Conservation (phyloP, 1,140 invertebrate genomes). For the Procambarus virginalis region DNA sequence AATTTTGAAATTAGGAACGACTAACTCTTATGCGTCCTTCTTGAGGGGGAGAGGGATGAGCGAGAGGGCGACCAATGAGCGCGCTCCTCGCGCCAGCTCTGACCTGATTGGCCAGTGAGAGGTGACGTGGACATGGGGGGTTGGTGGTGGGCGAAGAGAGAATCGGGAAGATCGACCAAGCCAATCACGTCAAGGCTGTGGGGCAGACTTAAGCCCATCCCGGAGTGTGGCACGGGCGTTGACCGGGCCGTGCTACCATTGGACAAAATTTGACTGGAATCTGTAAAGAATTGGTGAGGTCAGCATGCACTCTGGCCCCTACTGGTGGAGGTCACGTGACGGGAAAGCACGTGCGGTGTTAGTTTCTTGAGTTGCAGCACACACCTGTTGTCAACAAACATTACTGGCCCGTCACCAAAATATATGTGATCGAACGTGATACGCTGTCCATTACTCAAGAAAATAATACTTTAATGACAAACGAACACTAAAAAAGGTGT, state of each 20-base stretch:
- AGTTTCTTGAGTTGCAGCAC: not conserved
- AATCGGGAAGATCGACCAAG: constrained; percentile 59
- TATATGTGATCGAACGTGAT: no score
- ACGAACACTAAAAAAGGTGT: not conserved
- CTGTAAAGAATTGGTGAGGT: constrained; percentile 67
- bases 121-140: constrained; percentile 61
- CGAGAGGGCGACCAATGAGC: constrained; percentile 42
- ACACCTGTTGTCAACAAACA: not conserved
- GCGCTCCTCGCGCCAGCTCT: constrained; percentile 56
- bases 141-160: constrained; percentile 52
- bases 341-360: constrained; percentile 27
- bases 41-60: constrained; percentile 51
- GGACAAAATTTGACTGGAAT: constrained; percentile 71
- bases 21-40: constrained; percentile 57
- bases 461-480: not conserved
- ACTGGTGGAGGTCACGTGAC: not conserved
- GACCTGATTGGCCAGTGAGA: constrained; percentile 69
- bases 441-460: not conserved
- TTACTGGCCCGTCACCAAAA: no score
- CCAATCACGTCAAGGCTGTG: constrained; percentile 67
- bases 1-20: constrained; percentile 45
- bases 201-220: constrained; percentile 59
- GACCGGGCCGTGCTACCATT: constrained; percentile 71
- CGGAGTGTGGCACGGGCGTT: constrained; percentile 64
- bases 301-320: constrained; percentile 10